Evolutionary conservation across 2,888 invertebrate genomes (phyloP).

Genomic region (Melanotus villosus): DNA sequence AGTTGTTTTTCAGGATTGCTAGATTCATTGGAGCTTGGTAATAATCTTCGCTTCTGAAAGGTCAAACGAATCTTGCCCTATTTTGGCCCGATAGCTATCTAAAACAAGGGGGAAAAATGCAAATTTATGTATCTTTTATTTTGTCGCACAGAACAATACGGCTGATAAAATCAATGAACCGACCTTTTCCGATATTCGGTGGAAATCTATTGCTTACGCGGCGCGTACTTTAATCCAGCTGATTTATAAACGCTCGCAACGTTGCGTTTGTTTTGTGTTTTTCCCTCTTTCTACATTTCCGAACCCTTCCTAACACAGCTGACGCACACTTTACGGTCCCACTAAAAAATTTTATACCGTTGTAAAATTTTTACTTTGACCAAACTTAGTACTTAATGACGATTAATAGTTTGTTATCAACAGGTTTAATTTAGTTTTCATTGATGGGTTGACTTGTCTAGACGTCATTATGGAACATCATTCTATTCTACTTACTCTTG

Average conservation of each 20-base stretch:
- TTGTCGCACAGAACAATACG: slow-evolving; percentile 1
- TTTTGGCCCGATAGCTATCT: too few relatives aligned
- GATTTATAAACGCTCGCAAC: slow-evolving; percentile 36
- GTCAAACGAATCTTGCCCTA: too few relatives aligned
- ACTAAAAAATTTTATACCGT: slow-evolving; percentile 28
- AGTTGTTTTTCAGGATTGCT: too few relatives aligned
- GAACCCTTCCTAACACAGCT: slow-evolving; percentile 32
- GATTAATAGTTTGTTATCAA: slow-evolving; percentile 29
- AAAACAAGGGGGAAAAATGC: background rate
- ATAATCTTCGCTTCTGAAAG: too few relatives aligned
- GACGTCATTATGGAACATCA: too few relatives aligned
- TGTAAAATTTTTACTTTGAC: slow-evolving; percentile 5
- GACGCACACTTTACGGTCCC: slow-evolving; percentile 31
- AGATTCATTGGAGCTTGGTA: too few relatives aligned
- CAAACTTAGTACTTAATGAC: slow-evolving; percentile 20
- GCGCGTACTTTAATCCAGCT: slow-evolving; percentile 30
- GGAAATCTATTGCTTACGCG: slow-evolving; percentile 20
- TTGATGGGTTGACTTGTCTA: background rate
- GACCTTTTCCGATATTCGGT: slow-evolving; percentile 16
- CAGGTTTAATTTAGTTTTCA: slow-evolving; percentile 17
- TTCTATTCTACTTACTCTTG: too few relatives aligned
- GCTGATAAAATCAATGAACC: slow-evolving; percentile 17
- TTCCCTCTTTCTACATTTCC: slow-evolving; percentile 28
- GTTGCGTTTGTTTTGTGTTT: slow-evolving; percentile 31
- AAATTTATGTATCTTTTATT: slow-evolving; percentile 2